Evolutionary conservation across 2,888 invertebrate genomes (phyloP), one percentile per base, ranked within the genome.

Genomic region (Meta bourneti): DNA sequence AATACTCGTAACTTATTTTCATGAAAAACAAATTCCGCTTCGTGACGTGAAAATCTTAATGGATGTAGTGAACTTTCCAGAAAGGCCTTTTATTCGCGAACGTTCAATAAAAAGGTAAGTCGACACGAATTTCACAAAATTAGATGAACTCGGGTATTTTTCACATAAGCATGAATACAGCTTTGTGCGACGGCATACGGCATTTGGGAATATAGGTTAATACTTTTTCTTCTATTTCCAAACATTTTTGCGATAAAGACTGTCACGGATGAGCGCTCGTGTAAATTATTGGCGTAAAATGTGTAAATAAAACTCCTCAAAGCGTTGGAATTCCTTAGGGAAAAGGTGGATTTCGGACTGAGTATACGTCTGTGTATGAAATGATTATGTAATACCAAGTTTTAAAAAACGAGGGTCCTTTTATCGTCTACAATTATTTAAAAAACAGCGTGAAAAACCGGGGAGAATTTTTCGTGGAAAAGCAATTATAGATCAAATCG

Each of bases 271-370:
- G 79, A 79, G 20, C 19, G 54, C 34, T 34, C 54, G 79, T 79
- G 87, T 72, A 78, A 87, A 87, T 71, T 79, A 34, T 34, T 52
- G 54, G 20, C 51, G n/a, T 72, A 52, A 72, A 79, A 71, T 79
- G 54, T 69, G 79, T 75, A 71, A 79, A 87, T 72, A 87, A 71
- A 52, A 80, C 49, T 16, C 20, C 71, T 19, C 78, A 71, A 72
- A 51, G 71, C 79, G 49, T 74, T 34, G 54, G 52, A 16, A 79
- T 72, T 72, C 34, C 34, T 34, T 4, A 34, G 34, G 4, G 34
- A 34, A 34, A 34, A 1, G 34, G 34, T 34, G 34, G 52, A 51
- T 52, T 51, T 77, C n/a, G n/a, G 77, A 51, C 13, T 8, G n/a
- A 19, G 77, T 74, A n/a, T n/a, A n/a, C n/a, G n/a, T n/a, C n/a